These are phyloP conservation scores for Ctenopoma kingsleyae DNA, from an alignment of 2,797 vertebrate species.

Conservation along the genomic window DNA sequence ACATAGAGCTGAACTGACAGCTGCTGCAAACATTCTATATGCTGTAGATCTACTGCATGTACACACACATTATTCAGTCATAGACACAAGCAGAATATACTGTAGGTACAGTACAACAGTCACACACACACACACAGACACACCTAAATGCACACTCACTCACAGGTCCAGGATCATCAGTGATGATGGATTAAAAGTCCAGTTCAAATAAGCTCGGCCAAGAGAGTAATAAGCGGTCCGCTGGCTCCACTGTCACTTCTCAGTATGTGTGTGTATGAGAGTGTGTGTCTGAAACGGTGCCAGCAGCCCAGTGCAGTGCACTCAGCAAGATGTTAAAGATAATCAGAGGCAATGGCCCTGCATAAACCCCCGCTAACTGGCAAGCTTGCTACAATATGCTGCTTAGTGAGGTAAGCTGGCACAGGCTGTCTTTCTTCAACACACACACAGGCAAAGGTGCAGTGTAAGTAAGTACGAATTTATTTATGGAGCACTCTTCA, in stretches of 20 bases:
- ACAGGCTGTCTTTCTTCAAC: background rate
- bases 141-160: background rate
- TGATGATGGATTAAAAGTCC: slow-evolving; percentile 78
- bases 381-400: slow-evolving; percentile 57
- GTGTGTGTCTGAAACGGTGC: slow-evolving; percentile 42
- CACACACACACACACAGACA: background rate
- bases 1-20: slow-evolving; percentile 20
- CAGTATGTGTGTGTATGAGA: slow-evolving; percentile 9
- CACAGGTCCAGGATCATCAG: slow-evolving; percentile 34
- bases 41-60: background rate
- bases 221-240: slow-evolving; percentile 66
- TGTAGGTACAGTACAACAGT: background rate
- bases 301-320: slow-evolving; percentile 48
- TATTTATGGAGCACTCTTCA: background rate
- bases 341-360: slow-evolving; percentile 62
- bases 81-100: background rate
- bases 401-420: slow-evolving; percentile 50
- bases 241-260: slow-evolving; percentile 52
- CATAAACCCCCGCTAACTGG: slow-evolving; percentile 61
- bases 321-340: slow-evolving; percentile 67
- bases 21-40: background rate
- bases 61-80: background rate
- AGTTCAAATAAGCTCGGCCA: slow-evolving; percentile 66
- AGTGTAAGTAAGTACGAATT: background rate
- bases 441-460: background rate